Evolutionary conservation across 2,888 invertebrate genomes (phyloP).

Genomic region (Tipula vernalis): DNA sequence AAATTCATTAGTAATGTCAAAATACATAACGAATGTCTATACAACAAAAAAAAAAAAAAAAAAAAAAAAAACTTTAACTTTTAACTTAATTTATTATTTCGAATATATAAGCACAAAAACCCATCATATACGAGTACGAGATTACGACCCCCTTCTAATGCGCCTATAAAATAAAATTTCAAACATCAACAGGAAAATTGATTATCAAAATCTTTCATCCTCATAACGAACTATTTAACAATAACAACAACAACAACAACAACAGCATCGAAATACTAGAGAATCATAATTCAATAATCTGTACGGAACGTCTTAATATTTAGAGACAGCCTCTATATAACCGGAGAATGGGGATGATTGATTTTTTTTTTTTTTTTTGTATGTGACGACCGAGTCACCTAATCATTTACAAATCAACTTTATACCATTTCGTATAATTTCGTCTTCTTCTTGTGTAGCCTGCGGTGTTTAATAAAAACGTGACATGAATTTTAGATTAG

Average conservation of each 20-base stretch:
- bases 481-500: not conserved
- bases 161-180: not conserved
- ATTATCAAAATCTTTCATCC: not conserved
- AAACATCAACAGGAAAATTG: not conserved
- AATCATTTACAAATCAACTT: constrained; percentile 4
- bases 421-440: not conserved
- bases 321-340: not conserved
- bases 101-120: not conserved
- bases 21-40: not conserved
- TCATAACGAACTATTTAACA: not conserved
- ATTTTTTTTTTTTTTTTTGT: not conserved
- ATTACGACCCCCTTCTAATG: not conserved
- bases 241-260: not conserved
- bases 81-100: not conserved
- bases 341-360: not conserved
- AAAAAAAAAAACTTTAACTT: not conserved
- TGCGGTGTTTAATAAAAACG: not conserved
- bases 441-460: not conserved
- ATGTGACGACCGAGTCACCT: not conserved
- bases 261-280: not conserved
- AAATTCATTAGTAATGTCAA: not conserved
- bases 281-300: not conserved
- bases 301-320: not conserved
- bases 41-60: not conserved
- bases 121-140: not conserved